A percentile compares a stretch with the other conserved stretches of the same genome.
Evolutionary conservation across 2,113 vertebrate species (phyloP).

Genomic region (Euleptes europaea): DNA sequence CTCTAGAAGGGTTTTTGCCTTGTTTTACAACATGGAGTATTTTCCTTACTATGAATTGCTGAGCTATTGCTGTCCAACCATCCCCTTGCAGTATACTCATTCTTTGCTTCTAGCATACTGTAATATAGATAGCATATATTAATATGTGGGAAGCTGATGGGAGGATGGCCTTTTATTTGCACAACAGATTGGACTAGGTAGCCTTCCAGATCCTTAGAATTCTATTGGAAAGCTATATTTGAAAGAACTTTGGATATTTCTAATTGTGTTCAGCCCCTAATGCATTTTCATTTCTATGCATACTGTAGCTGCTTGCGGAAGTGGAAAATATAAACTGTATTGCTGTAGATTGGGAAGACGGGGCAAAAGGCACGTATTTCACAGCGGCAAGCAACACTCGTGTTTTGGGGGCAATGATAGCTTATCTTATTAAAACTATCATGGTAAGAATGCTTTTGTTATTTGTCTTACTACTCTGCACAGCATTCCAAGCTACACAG

Average conservation of each 20-base stretch:
- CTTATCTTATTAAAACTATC: constrained; percentile 26
- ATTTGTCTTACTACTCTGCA: background rate
- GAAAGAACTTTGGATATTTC: background rate
- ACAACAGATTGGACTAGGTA: background rate
- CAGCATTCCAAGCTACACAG: no score
- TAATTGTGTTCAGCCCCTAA: background rate
- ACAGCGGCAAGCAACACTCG: constrained; percentile 39
- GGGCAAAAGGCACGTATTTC: constrained; percentile 33
- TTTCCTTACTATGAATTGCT: background rate
- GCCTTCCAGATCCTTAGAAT: background rate
- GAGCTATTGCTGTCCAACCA: background rate
- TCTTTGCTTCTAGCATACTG: background rate
- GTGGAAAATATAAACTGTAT: constrained; percentile 56
- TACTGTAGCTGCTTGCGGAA: constrained; percentile 30
- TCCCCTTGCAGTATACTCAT: background rate
- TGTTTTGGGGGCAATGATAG: constrained; percentile 40
- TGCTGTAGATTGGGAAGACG: constrained; percentile 46
- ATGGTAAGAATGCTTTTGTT: constrained; percentile 17
- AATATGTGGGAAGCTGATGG: background rate
- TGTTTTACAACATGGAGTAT: no score
- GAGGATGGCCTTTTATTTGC: background rate
- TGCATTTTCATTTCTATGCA: background rate
- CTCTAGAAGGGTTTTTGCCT: background rate
- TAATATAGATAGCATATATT: background rate
- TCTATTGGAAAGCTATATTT: background rate